Base-by-base conservation (phyloP, 2,888 invertebrate species). In the Urechis unicinctus region DNA sequence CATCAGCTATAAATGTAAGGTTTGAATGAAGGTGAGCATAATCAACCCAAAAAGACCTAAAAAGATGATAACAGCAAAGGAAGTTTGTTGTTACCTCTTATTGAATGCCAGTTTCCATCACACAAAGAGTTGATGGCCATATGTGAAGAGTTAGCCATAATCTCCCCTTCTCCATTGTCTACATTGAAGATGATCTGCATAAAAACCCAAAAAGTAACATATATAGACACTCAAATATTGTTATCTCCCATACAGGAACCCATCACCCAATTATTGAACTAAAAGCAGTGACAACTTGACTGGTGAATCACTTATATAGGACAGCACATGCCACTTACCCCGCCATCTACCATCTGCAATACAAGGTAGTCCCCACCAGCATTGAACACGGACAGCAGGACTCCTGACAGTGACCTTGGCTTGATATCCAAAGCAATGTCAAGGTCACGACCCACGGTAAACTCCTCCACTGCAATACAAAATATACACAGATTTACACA, bases 21-120 rank as follows among this genome's bases (percentile, higher is more conserved):
- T n/a, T n/a, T n/a, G n/a, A n/a, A n/a, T n/a, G n/a, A n/a, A n/a
- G n/a, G n/a, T n/a, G n/a, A n/a, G n/a, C n/a, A n/a, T n/a, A n/a
- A n/a, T n/a, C n/a, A n/a, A n/a, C n/a, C n/a, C n/a, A n/a, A 21
- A 17, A 6, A 31, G 26, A 36, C 9, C 36, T 13, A 17, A 17
- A 17, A 17, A 36, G 36, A 17, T 13, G 36, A 36, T 17, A 36
- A 36, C n/a, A n/a, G n/a, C n/a, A n/a, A n/a, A n/a, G n/a, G n/a
- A n/a, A n/a, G n/a, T n/a, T n/a, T n/a, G n/a, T n/a, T 59, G 67
- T 60, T 68, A 81, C 81, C 79, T 66, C 68, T 66, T 45, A 94
- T 89, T 56, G 83, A 86, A 73, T 97, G 95, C 96, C 96, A 98
- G 54, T 89, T 83, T 49, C 97, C 96, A 78, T 98, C 93, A 73